Percentiles rank a stretch among this genome's conserved stretches.
Evolutionary conservation across 2,888 invertebrate genomes (phyloP).

Genomic region (Choreutis nemorana): DNA sequence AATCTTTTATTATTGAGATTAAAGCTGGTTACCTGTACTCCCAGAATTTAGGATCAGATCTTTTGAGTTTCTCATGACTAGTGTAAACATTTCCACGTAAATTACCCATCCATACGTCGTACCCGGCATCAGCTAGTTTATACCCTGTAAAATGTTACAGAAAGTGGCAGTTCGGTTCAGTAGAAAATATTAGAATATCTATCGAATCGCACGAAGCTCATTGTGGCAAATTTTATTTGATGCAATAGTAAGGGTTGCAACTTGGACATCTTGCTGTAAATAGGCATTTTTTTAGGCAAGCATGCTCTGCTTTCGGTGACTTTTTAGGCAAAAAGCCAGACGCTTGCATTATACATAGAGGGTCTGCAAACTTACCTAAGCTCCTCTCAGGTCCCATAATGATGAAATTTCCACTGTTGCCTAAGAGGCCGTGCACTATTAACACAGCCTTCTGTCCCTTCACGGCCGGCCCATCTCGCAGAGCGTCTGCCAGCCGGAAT

Average conservation of each 20-base stretch:
- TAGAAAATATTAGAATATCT: no score
- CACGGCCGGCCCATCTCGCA: constrained; percentile 23
- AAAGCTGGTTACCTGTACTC: constrained; percentile 64
- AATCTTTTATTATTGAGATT: no score
- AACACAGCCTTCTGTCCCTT: constrained; percentile 51
- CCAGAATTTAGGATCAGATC: constrained; percentile 56
- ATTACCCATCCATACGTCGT: constrained; percentile 69
- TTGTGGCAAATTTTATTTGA: no score
- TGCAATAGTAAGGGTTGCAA: no score
- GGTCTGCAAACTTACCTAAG: constrained; percentile 67
- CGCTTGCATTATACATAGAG: no score
- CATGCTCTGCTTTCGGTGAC: no score
- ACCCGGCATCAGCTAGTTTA: constrained; percentile 64
- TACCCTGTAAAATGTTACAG: constrained; percentile 62
- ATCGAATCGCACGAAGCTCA: no score
- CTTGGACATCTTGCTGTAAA: no score
- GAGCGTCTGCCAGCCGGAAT: constrained; percentile 58
- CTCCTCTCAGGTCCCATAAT: constrained; percentile 72
- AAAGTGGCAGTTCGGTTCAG: no score
- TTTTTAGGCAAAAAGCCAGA: no score
- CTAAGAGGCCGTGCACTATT: constrained; percentile 68
- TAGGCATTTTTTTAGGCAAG: no score
- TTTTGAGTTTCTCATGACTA: constrained; percentile 40
- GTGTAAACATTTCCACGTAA: constrained; percentile 57
- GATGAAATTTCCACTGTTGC: constrained; percentile 74